phyloP scores from a whole-genome alignment of 2,797 vertebrate genomes.

The Yasuhikotakia modesta region DNA sequence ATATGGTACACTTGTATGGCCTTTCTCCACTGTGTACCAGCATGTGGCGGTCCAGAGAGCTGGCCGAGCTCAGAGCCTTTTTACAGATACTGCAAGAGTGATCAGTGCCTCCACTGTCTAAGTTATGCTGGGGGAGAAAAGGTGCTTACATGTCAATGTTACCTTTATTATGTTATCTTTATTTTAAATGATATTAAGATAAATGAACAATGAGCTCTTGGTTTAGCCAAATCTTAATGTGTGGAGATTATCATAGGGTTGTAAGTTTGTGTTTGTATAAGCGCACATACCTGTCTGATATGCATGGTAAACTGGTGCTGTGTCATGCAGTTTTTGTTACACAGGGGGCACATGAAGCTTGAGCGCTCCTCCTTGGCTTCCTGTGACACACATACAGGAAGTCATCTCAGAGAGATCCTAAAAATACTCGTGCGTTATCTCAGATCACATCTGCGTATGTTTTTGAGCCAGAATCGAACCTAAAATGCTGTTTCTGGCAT shows the following conservation, averaged over 20 bases:
- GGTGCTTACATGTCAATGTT: neutral
- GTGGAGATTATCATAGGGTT: no score
- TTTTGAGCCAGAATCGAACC: no score
- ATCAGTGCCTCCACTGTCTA: slow-evolving; percentile 88
- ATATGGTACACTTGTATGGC: slow-evolving; percentile 87
- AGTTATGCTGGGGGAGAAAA: slow-evolving; percentile 85
- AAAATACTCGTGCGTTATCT: neutral
- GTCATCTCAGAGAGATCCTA: neutral
- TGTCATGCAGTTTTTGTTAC: slow-evolving; percentile 89
- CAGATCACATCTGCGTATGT: no score
- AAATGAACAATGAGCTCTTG: no score
- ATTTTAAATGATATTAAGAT: no score
- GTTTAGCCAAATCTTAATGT: no score
- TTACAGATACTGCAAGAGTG: slow-evolving; percentile 99
- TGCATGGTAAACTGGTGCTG: slow-evolving; percentile 97
- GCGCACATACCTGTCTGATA: slow-evolving; percentile 93
- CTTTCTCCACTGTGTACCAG: slow-evolving; percentile 76
- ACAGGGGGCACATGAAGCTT: slow-evolving; percentile 88
- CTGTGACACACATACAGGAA: slow-evolving; percentile 68
- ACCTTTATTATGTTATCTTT: no score
- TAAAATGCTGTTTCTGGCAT: neutral
- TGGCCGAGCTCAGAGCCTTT: slow-evolving; percentile 95
- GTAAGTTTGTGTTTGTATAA: no score
- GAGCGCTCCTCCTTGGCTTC: slow-evolving; percentile 91
- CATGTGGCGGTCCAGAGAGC: slow-evolving; percentile 97